A percentile compares a stretch with the other conserved stretches of the same genome.
Conservation (phyloP, 2,888 invertebrate species). For the Dolichomitus sp. region DNA sequence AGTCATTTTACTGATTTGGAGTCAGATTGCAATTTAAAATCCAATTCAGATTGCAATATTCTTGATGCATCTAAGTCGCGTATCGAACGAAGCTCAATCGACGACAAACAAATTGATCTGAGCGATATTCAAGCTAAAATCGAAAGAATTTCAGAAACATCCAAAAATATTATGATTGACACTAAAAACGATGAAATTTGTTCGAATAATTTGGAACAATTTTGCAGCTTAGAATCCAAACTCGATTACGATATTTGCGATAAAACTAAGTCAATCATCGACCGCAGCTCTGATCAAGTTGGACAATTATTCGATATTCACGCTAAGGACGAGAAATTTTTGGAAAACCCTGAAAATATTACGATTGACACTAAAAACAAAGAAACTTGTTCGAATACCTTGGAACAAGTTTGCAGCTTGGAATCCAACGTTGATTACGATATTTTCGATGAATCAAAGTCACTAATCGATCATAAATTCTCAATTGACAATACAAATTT, state of each 20-base stretch:
- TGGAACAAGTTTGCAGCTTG: not conserved
- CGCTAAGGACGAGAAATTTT: constrained; percentile 2
- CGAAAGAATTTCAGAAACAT: too few species aligned
- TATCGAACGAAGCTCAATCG: constrained; percentile 70
- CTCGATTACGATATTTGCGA: constrained; percentile 54
- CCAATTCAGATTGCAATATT: constrained; percentile 79
- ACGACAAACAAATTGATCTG: too few species aligned
- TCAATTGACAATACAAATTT: constrained; percentile 10
- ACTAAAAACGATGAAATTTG: not conserved
- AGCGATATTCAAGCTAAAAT: too few species aligned
- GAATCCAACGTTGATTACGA: constrained; percentile 38
- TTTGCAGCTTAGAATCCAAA: constrained; percentile 30
- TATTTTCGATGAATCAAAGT: constrained; percentile 71
- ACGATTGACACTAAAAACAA: not conserved
- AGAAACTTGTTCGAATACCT: not conserved
- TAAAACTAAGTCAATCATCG: constrained; percentile 73
- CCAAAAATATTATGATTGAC: constrained; percentile 57
- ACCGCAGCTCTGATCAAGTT: constrained; percentile 7
- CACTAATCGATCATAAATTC: constrained; percentile 68
- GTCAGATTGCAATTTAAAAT: constrained; percentile 22
- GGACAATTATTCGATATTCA: not conserved
- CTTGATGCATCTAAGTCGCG: constrained; percentile 76
- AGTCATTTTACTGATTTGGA: too few species aligned
- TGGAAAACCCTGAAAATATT: not conserved
- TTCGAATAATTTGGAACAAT: not conserved